Evolutionary conservation across 1,140 invertebrate genomes (phyloP).

Genomic region (Panulirus ornatus): DNA sequence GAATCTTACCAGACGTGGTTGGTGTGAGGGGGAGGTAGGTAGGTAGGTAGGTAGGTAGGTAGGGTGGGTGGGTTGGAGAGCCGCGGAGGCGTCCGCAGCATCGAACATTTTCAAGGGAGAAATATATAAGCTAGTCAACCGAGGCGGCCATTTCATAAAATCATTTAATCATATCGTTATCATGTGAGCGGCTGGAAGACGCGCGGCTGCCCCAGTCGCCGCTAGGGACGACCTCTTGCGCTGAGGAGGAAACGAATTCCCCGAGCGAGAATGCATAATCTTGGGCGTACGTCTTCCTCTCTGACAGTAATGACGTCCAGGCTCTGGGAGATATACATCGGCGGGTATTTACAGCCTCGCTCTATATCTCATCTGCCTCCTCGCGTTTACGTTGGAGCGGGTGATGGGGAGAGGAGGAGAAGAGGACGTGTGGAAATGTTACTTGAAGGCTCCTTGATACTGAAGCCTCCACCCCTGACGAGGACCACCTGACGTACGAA

Average conservation of each 20-base stretch:
- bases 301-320: slow-evolving; percentile 16
- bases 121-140: background rate
- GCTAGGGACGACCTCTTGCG: background rate
- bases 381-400: background rate
- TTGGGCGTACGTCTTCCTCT: background rate
- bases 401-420: background rate
- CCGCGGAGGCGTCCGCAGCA: too few relatives aligned
- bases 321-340: background rate
- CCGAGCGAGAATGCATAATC: slow-evolving; percentile 1
- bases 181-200: background rate
- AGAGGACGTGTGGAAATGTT: background rate
- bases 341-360: slow-evolving; percentile 1
- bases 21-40: too few relatives aligned
- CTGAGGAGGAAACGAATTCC: background rate
- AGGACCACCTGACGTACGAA: too few relatives aligned
- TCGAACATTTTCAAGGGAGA: too few relatives aligned
- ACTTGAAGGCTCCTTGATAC: too few relatives aligned
- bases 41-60: too few relatives aligned
- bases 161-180: background rate
- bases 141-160: background rate
- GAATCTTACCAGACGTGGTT: slow-evolving; percentile 15
- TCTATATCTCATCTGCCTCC: slow-evolving; percentile 15
- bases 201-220: background rate
- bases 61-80: too few relatives aligned
- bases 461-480: too few relatives aligned